These are phyloP conservation scores for Gila orcuttii DNA, from an alignment of 2,113 vertebrate species.

Conservation along the genomic window DNA sequence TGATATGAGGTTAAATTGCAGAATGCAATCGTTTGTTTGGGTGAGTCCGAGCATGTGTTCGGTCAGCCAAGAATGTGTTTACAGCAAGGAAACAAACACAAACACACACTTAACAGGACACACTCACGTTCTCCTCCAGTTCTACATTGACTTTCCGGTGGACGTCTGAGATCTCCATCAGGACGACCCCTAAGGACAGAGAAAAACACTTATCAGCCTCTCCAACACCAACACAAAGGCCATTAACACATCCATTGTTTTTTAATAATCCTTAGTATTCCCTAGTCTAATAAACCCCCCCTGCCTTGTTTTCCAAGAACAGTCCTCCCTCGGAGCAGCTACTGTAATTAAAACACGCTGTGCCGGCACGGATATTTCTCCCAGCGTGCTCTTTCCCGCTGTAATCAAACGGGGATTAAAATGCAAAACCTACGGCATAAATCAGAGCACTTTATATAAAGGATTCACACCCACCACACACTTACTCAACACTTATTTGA, in stretches of 20 bases:
- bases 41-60: background rate
- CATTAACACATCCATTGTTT: slow-evolving; percentile 22
- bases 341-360: slow-evolving; percentile 64
- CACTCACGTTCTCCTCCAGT: slow-evolving; percentile 91
- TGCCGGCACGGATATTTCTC: slow-evolving; percentile 46
- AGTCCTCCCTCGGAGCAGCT: slow-evolving; percentile 35
- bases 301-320: slow-evolving; percentile 49
- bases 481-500: slow-evolving; percentile 45
- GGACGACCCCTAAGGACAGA: slow-evolving; percentile 81
- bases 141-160: slow-evolving; percentile 91
- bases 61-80: background rate
- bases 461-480: background rate
- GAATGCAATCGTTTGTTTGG: slow-evolving; percentile 3
- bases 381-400: slow-evolving; percentile 41
- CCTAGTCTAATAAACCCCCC: slow-evolving; percentile 35
- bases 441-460: slow-evolving; percentile 40
- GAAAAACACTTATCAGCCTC: slow-evolving; percentile 38
- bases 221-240: slow-evolving; percentile 2
- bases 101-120: background rate
- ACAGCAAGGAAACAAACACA: background rate
- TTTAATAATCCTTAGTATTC: slow-evolving; percentile 48
- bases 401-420: slow-evolving; percentile 67
- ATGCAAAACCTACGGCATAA: slow-evolving; percentile 1
- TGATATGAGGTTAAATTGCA: background rate
- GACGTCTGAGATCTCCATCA: slow-evolving; percentile 90